These are phyloP conservation scores for Tridacna gigas DNA, from an alignment of 2,888 invertebrate genomes.

Conservation along the genomic window DNA sequence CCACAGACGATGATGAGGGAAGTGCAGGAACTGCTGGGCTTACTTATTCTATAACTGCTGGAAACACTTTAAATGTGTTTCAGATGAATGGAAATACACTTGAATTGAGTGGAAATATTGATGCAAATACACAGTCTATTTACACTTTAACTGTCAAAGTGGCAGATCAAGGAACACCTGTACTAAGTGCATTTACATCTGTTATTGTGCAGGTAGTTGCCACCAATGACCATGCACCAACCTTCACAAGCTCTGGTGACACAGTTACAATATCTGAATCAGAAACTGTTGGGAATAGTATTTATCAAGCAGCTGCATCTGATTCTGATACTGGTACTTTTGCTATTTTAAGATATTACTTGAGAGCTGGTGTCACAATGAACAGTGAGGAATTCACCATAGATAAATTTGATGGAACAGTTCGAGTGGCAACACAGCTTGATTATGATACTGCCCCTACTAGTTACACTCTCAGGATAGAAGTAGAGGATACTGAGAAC, in stretches of 20 bases:
- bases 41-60: slow-evolving; percentile 66
- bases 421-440: slow-evolving; percentile 70
- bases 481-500: slow-evolving; percentile 67
- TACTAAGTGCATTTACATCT: slow-evolving; percentile 64
- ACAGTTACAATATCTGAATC: slow-evolving; percentile 70
- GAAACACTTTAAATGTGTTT: slow-evolving; percentile 67
- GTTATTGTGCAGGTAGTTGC: slow-evolving; percentile 70
- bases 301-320: slow-evolving; percentile 68
- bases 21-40: slow-evolving; percentile 67
- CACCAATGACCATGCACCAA: slow-evolving; percentile 75
- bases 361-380: slow-evolving; percentile 39
- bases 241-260: slow-evolving; percentile 62
- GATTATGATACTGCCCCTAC: slow-evolving; percentile 73
- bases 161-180: slow-evolving; percentile 71
- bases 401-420: slow-evolving; percentile 67
- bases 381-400: slow-evolving; percentile 61
- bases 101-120: slow-evolving; percentile 63
- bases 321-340: slow-evolving; percentile 73
- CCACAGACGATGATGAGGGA: slow-evolving; percentile 67
- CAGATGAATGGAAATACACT: slow-evolving; percentile 58
- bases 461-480: slow-evolving; percentile 62
- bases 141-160: slow-evolving; percentile 73
- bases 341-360: slow-evolving; percentile 58
- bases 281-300: slow-evolving; percentile 63
- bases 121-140: slow-evolving; percentile 70